A percentile compares a stretch with the other conserved stretches of the same genome.
phyloP scores from a whole-genome alignment of 2,888 invertebrate genomes.

The Pristionchus japonicus region DNA sequence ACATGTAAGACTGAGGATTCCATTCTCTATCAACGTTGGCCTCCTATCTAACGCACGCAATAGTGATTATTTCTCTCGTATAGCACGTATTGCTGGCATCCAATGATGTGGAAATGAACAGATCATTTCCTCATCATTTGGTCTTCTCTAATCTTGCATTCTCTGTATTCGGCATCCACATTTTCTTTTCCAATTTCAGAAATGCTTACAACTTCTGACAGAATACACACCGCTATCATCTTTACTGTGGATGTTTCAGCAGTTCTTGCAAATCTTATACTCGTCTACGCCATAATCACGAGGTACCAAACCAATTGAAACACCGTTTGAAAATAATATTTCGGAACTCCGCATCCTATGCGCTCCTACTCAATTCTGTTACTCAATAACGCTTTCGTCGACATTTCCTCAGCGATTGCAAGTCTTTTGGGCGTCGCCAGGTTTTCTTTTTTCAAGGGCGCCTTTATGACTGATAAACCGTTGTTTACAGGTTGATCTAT shows the following conservation, averaged over 20 bases:
- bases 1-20: too few species aligned
- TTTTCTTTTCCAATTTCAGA: neutral
- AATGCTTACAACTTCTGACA: neutral
- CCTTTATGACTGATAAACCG: too few species aligned
- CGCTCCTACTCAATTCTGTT: neutral
- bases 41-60: neutral
- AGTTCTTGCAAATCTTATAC: neutral
- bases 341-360: neutral
- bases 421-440: neutral
- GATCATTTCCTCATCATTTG: too few species aligned
- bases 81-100: too few species aligned
- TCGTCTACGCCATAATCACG: neutral
- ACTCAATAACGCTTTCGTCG: neutral
- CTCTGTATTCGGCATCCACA: neutral
- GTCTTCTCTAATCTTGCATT: neutral
- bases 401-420: neutral
- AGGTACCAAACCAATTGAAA: neutral
- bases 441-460: neutral
- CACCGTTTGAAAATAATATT: neutral
- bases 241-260: neutral
- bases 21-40: too few species aligned
- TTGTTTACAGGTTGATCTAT: too few species aligned
- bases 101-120: too few species aligned
- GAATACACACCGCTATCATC: neutral
- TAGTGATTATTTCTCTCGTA: too few species aligned